phyloP scores from a whole-genome alignment of 2,888 invertebrate genomes.

The Cryptosula pallasiana region DNA sequence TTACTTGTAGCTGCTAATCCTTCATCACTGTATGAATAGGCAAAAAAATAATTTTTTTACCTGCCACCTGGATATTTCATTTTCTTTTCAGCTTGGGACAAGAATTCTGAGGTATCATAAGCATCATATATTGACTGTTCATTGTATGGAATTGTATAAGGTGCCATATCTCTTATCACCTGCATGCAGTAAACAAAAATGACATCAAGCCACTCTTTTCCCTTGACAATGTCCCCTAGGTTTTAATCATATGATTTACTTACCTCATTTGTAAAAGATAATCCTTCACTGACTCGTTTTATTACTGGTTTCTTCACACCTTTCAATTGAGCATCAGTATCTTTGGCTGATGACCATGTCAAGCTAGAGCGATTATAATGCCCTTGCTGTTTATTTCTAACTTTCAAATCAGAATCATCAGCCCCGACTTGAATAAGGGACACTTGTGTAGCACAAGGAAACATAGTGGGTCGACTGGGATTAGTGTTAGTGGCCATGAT shows the following conservation, averaged over 20 bases:
- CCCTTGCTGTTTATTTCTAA: slow-evolving; percentile 24
- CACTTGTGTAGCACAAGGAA: slow-evolving; percentile 42
- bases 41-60: too few species aligned
- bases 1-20: too few species aligned
- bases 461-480: slow-evolving; percentile 34
- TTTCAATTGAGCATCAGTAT: slow-evolving; percentile 1
- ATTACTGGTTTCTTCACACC: slow-evolving; percentile 27
- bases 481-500: too few species aligned
- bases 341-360: not conserved
- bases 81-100: slow-evolving; percentile 32
- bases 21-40: too few species aligned
- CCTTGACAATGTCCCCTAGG: too few species aligned
- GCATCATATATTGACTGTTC: slow-evolving; percentile 44
- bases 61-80: not conserved
- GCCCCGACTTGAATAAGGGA: slow-evolving; percentile 42
- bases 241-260: not conserved
- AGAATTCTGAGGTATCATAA: slow-evolving; percentile 37
- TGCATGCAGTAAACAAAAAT: not conserved
- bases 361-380: not conserved
- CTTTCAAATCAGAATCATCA: slow-evolving; percentile 35
- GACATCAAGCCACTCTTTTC: not conserved
- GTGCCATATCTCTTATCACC: slow-evolving; percentile 32
- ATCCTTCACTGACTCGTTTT: slow-evolving; percentile 39
- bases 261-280: slow-evolving; percentile 48
- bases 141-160: slow-evolving; percentile 47